Percentiles rank a stretch among this genome's conserved stretches.
These are phyloP conservation scores for Macroglossus sobrinus DNA, from an alignment of 2,113 vertebrate species.

Conservation along the genomic window DNA sequence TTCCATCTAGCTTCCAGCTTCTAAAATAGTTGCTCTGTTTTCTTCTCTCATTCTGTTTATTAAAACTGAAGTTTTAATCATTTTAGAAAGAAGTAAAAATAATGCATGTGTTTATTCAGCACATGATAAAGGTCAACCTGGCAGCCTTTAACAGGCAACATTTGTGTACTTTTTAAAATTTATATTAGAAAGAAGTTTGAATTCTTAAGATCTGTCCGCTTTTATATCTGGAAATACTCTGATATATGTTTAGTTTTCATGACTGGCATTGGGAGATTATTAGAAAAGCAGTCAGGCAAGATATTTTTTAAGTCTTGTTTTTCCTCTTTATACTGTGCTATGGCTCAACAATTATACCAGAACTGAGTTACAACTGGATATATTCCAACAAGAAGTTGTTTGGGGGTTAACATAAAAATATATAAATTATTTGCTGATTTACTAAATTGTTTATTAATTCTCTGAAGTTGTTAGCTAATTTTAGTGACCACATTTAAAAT, in stretches of 20 bases:
- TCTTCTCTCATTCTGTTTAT: neutral
- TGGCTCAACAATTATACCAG: neutral
- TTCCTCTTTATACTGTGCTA: neutral
- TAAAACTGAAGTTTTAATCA: neutral
- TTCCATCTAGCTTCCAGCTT: neutral
- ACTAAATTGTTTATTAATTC: neutral
- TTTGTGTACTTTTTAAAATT: neutral
- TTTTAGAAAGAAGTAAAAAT: neutral
- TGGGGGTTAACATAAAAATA: neutral
- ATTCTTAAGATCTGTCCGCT: neutral
- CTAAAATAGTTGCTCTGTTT: neutral
- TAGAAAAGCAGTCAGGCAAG: neutral
- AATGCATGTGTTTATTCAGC: neutral
- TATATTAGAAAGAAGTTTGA: neutral
- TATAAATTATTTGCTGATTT: constrained; percentile 41
- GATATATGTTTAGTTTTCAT: neutral
- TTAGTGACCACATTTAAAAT: constrained; percentile 9
- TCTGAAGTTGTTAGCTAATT: constrained; percentile 24
- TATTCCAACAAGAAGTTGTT: neutral
- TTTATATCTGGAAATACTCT: neutral
- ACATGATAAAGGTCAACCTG: neutral
- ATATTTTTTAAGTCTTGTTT: neutral
- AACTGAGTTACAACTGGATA: neutral
- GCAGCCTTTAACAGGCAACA: neutral
- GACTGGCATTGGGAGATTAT: neutral